Percentiles rank a stretch among this genome's conserved stretches.
phyloP scores from a whole-genome alignment of 2,888 invertebrate species.

The Mycalesis mineus region DNA sequence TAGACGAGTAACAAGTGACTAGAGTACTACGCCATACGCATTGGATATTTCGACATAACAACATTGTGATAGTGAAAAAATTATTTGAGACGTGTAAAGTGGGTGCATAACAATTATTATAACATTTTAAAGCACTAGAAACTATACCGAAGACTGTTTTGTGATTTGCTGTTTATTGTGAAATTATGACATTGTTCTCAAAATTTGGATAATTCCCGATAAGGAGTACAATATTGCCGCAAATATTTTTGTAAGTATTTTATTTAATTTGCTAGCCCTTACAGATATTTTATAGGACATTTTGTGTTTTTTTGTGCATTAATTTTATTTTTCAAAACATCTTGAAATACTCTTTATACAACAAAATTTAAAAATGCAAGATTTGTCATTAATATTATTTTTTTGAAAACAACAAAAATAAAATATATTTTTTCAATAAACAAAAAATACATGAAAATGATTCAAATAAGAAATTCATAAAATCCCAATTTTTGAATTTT shows the following conservation, averaged over 20 bases:
- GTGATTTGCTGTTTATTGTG: slow-evolving; percentile 54
- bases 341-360: no score
- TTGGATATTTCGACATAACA: slow-evolving; percentile 75
- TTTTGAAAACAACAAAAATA: neutral
- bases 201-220: slow-evolving; percentile 74
- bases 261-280: neutral
- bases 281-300: neutral
- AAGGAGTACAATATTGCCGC: slow-evolving; percentile 66
- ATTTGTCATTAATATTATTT: neutral
- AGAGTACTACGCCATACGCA: slow-evolving; percentile 54
- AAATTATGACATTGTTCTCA: slow-evolving; percentile 67
- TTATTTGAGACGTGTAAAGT: slow-evolving; percentile 68
- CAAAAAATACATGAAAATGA: neutral
- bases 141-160: slow-evolving; percentile 49
- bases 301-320: neutral
- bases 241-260: slow-evolving; percentile 75
- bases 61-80: slow-evolving; percentile 71
- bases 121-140: slow-evolving; percentile 54
- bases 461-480: neutral
- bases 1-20: slow-evolving; percentile 55
- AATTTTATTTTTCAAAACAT: neutral
- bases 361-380: neutral
- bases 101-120: slow-evolving; percentile 58
- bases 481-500: neutral
- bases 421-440: neutral